Evolutionary conservation across 2,888 invertebrate species (phyloP).

Genomic region (Pteria penguin): DNA sequence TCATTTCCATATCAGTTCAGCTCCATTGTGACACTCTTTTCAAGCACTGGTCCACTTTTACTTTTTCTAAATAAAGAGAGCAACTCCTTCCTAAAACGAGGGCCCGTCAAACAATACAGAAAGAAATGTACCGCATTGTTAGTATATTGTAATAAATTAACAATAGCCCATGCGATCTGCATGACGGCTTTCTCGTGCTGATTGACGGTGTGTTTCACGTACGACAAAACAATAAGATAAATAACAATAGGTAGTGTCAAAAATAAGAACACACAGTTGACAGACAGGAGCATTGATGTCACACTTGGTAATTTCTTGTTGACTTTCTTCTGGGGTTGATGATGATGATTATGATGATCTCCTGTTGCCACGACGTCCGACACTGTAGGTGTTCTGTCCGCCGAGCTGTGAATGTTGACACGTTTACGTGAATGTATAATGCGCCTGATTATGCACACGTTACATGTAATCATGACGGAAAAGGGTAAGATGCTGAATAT

Average conservation of each 20-base stretch:
- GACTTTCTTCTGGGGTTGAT: background rate
- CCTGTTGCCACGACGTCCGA: background rate
- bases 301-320: slow-evolving; percentile 50
- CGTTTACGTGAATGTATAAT: slow-evolving; percentile 26
- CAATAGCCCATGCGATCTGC: slow-evolving; percentile 65
- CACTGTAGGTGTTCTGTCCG: background rate
- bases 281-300: slow-evolving; percentile 62
- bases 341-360: background rate
- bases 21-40: slow-evolving; percentile 9
- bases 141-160: slow-evolving; percentile 68
- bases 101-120: slow-evolving; percentile 68
- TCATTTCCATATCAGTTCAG: slow-evolving; percentile 10
- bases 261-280: slow-evolving; percentile 65
- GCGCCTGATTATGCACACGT: slow-evolving; percentile 63
- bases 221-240: slow-evolving; percentile 63
- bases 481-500: slow-evolving; percentile 65
- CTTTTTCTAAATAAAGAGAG: slow-evolving; percentile 42
- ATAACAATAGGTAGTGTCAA: slow-evolving; percentile 68
- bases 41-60: slow-evolving; percentile 3
- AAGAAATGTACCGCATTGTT: slow-evolving; percentile 71
- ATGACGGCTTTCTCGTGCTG: slow-evolving; percentile 50
- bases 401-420: slow-evolving; percentile 2
- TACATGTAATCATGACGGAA: slow-evolving; percentile 63
- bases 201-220: slow-evolving; percentile 48
- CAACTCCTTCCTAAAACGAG: slow-evolving; percentile 63